Percentiles rank a stretch among this genome's conserved stretches.
phyloP scores from a whole-genome alignment of 2,888 invertebrate species.

The Apotomis turbidana region DNA sequence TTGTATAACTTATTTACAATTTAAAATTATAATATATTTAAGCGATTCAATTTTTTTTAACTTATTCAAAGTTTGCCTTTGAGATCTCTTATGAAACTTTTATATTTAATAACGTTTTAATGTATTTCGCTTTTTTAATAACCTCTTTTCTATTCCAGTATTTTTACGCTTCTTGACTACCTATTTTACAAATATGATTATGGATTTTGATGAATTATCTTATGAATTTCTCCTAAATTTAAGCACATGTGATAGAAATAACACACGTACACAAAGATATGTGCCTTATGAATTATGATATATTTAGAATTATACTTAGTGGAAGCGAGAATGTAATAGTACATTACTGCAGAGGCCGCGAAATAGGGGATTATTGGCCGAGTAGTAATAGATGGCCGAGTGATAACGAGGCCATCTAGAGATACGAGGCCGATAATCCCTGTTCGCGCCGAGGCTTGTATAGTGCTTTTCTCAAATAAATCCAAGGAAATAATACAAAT shows the following conservation, averaged over 20 bases:
- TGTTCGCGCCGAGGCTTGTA: no score
- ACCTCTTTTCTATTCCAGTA: constrained; percentile 1
- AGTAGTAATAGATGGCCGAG: no score
- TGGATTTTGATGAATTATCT: constrained; percentile 9
- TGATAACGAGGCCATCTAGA: no score
- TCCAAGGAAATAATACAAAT: no score
- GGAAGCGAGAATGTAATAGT: constrained; percentile 1
- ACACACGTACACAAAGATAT: constrained; percentile 46
- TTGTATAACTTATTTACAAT: constrained; percentile 1
- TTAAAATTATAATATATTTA: neutral
- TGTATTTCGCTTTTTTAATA: constrained; percentile 12
- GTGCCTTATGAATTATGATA: constrained; percentile 55
- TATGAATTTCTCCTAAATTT: constrained; percentile 12
- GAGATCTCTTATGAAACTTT: constrained; percentile 17
- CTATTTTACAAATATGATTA: neutral
- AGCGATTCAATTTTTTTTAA: neutral
- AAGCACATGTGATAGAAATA: constrained; percentile 63
- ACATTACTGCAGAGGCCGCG: no score
- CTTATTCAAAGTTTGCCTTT: neutral
- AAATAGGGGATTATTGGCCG: no score
- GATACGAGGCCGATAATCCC: no score
- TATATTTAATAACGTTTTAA: neutral
- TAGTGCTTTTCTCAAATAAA: no score
- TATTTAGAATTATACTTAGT: constrained; percentile 26
- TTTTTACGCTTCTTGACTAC: neutral